A percentile compares a stretch with the other conserved stretches of the same genome.
Conservation (phyloP, 2,113 vertebrate genomes). For the Polypterus senegalus region DNA sequence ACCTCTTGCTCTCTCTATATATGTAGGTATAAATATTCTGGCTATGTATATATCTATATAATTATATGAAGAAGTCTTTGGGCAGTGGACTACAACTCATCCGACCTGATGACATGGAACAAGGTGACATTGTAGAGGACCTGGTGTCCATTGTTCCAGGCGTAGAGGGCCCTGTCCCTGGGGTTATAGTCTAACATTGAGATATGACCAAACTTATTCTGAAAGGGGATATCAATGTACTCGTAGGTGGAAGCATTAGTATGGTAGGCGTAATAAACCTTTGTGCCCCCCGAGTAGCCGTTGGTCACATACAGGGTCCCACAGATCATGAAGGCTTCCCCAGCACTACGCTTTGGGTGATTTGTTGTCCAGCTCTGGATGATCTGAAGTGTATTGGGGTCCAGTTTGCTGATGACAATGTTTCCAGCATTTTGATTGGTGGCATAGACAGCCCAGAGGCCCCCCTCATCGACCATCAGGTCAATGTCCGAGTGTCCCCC, state of each 20-base stretch:
- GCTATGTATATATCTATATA: no score
- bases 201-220: constrained; percentile 95
- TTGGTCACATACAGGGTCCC: constrained; percentile 96
- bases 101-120: constrained; percentile 89
- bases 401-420: constrained; percentile 90
- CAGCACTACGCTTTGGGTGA: constrained; percentile 90
- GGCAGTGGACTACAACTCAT: constrained; percentile 65
- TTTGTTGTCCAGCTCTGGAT: constrained; percentile 88
- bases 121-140: constrained; percentile 94
- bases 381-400: constrained; percentile 81
- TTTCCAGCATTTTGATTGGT: constrained; percentile 96
- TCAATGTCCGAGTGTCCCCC: constrained; percentile 96
- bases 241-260: constrained; percentile 96
- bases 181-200: constrained; percentile 99
- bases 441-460: constrained; percentile 92
- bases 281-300: constrained; percentile 88
- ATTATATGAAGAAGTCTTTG: constrained; percentile 12
- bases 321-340: constrained; percentile 96
- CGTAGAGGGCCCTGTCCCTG: constrained; percentile 85
- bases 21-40: no score
- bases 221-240: constrained; percentile 92
- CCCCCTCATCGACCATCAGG: constrained; percentile 91
- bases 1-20: no score
- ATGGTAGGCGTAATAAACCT: constrained; percentile 93
- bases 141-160: constrained; percentile 97